Evolutionary conservation across 2,113 vertebrate genomes (phyloP), one percentile per base, ranked within the genome.

Genomic region (Eira barbara): DNA sequence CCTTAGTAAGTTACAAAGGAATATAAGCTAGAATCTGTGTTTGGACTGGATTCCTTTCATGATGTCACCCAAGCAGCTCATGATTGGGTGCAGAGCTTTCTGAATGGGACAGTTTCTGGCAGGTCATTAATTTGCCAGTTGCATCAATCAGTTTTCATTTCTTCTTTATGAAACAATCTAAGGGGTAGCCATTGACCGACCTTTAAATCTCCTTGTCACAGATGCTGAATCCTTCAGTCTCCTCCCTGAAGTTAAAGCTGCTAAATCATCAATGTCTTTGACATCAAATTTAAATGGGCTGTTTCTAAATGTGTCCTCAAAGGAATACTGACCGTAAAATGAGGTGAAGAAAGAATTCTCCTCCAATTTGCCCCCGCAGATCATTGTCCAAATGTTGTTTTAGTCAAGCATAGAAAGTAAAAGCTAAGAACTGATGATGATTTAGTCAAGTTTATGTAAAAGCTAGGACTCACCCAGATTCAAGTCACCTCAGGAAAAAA

Each of bases 181-280:
- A 39, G 52, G 17, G 49, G 69, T 18, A 78, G 52, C 31, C 42
- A 85, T 5, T 91, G 49, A 95, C 63, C 90, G 49, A 95, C 63
- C 90, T 61, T 94, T 81, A 93, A 93, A 93, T 91, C 10, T 91
- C 76, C 81, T 91, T 94, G 82, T 85, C 86, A 96, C 49, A 71
- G 45, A 52, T 81, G 27, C 49, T 97, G 25, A 82, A 63, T 20
- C 21, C 91, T 89, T 89, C 57, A 84, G 12, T 81, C 57, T 76
- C 55, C 52, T 96, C 63, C 76, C 31, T 81, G 21, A 97, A 94
- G 65, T 73, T 88, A 80, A 93, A 91, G 31, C 34, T 91, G 12
- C 69, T 95, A 93, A 93, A 49, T 97, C 42, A 85, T 71, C 78
- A 81, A n/a, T 93, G 69, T 91, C 86, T 91, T 96, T 89, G 39